phyloP scores from a whole-genome alignment of 92 coral and sea anemone genomes.

The Porites cylindrica region DNA sequence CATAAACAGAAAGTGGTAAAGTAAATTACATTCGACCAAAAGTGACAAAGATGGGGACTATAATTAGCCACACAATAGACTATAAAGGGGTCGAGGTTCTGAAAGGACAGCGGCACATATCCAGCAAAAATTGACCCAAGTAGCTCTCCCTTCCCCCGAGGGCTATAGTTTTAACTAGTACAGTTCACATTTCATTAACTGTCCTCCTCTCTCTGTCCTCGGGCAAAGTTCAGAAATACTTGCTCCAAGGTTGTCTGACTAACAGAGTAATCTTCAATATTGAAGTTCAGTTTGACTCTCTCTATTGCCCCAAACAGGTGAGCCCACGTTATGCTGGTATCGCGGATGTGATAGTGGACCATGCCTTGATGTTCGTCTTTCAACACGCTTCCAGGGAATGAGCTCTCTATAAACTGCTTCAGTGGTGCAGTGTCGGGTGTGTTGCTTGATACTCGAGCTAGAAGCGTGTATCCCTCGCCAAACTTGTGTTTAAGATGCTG shows the following conservation, averaged over 20 bases:
- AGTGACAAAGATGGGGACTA: no score
- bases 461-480: conserved; percentile 95
- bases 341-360: conserved; percentile 93
- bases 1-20: no score
- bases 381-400: conserved; percentile 88
- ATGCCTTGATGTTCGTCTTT: conserved; percentile 98
- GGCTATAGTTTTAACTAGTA: no score
- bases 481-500: conserved; percentile 96
- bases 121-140: no score
- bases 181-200: neutral
- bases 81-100: no score
- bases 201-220: conserved; percentile 90
- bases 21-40: no score
- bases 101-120: no score
- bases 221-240: conserved; percentile 95
- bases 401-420: conserved; percentile 84
- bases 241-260: conserved; percentile 97
- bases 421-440: conserved; percentile 74
- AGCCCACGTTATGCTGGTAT: conserved; percentile 90
- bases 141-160: no score
- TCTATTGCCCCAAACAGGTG: conserved; percentile 90
- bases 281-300: conserved; percentile 64
- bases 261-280: conserved; percentile 93
- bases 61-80: no score
- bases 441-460: conserved; percentile 76